Conservation (phyloP, 2,113 vertebrate species). For the Neogobius melanostomus region DNA sequence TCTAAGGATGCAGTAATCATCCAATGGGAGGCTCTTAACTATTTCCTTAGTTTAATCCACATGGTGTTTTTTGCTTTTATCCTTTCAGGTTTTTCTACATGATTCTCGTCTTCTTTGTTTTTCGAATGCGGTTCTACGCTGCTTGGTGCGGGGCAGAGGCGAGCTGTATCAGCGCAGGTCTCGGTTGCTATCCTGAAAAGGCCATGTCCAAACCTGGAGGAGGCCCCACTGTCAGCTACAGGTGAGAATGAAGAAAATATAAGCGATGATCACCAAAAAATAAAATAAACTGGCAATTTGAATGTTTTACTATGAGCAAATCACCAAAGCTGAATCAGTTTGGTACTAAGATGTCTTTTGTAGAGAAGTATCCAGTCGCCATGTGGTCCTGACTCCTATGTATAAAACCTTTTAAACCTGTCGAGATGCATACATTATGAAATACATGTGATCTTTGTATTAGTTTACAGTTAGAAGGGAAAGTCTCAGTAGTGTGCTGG, state of each 20-base stretch:
- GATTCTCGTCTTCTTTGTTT: conserved; percentile 86
- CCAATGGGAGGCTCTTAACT: no score
- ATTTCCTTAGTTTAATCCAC: no score
- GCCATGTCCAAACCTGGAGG: conserved; percentile 83
- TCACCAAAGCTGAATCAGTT: no score
- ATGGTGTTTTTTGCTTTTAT: background rate
- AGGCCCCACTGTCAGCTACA: conserved; percentile 84
- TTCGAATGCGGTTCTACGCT: conserved; percentile 90
- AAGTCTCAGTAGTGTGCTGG: no score
- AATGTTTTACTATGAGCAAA: background rate
- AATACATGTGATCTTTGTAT: no score
- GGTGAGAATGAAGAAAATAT: conserved; percentile 46
- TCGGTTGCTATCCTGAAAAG: conserved; percentile 86
- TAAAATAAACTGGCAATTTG: background rate
- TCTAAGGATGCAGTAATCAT: no score
- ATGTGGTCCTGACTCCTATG: no score
- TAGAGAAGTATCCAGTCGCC: no score
- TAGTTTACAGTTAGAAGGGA: no score
- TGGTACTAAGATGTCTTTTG: no score
- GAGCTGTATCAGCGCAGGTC: conserved; percentile 85
- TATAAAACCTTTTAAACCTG: no score
- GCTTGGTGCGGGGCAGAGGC: conserved; percentile 89
- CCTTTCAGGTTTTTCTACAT: conserved; percentile 85
- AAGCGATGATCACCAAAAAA: background rate
- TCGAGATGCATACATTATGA: no score